Evolutionary conservation across 2,888 invertebrate genomes (phyloP).

Genomic region (Agrochola litura): DNA sequence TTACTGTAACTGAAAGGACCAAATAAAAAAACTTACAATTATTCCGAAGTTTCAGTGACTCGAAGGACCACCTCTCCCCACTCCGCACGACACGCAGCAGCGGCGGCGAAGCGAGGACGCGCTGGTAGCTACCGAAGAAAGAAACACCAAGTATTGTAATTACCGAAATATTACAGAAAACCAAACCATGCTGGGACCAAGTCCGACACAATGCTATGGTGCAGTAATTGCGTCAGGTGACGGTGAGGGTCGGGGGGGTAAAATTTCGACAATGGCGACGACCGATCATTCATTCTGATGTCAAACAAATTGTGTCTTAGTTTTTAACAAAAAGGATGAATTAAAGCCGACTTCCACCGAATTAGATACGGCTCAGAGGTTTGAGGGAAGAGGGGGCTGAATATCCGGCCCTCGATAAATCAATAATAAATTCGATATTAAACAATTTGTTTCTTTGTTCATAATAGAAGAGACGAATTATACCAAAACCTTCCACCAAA

Average conservation of each 20-base stretch:
- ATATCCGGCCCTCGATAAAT: neutral
- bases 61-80: slow-evolving; percentile 9
- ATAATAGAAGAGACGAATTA: neutral
- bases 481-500: slow-evolving; percentile 3
- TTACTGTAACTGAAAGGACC: neutral
- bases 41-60: neutral
- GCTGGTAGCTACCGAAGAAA: neutral
- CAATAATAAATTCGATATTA: neutral
- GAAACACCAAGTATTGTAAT: neutral
- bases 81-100: slow-evolving; percentile 28
- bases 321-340: neutral
- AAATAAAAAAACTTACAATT: slow-evolving; percentile 7
- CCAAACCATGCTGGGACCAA: neutral
- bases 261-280: too few species aligned
- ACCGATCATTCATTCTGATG: neutral
- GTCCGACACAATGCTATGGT: neutral
- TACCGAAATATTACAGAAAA: neutral
- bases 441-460: too few species aligned
- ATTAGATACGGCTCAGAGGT: neutral
- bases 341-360: neutral
- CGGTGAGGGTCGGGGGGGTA: too few species aligned
- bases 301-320: neutral
- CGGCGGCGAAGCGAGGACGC: slow-evolving; percentile 29
- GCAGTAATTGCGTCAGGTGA: too few species aligned
- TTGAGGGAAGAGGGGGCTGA: neutral